phyloP scores from a whole-genome alignment of 2,113 vertebrate species.

The Rana temporaria region DNA sequence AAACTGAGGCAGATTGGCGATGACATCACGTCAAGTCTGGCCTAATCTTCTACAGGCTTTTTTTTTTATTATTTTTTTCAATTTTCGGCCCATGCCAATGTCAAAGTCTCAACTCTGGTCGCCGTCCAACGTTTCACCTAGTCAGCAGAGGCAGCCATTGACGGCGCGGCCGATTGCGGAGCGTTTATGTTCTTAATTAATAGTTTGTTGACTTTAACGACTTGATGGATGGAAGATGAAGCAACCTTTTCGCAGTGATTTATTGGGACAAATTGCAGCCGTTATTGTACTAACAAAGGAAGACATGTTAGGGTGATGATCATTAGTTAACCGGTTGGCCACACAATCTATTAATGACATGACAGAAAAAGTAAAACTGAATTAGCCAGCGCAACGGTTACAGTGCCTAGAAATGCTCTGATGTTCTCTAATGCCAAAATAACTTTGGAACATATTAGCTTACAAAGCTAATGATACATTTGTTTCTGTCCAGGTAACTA shows the following conservation, averaged over 20 bases:
- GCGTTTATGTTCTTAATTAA: constrained; percentile 35
- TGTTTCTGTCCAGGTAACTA: too few species aligned
- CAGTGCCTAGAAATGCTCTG: background rate
- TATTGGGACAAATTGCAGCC: constrained; percentile 9
- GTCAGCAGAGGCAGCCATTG: constrained; percentile 7
- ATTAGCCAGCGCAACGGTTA: background rate
- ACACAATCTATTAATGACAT: constrained; percentile 7
- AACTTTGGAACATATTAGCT: too few species aligned
- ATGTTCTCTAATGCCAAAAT: background rate
- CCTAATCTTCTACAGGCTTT: constrained; percentile 64
- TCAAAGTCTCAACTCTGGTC: constrained; percentile 13
- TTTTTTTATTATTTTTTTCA: background rate
- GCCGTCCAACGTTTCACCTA: constrained; percentile 25
- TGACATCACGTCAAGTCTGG: constrained; percentile 59
- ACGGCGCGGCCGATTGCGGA: background rate
- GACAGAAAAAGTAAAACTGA: constrained; percentile 10
- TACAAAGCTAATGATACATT: too few species aligned
- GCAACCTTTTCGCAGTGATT: constrained; percentile 9
- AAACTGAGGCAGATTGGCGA: constrained; percentile 67
- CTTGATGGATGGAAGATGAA: background rate
- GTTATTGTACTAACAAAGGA: constrained; percentile 19
- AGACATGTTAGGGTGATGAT: constrained; percentile 1
- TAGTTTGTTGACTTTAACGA: constrained; percentile 37
- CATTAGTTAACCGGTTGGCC: constrained; percentile 3
- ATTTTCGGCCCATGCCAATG: constrained; percentile 33